A percentile compares a stretch with the other conserved stretches of the same genome.
Conservation (phyloP, 35 echinoderm and acorn worm genomes). For the Amphiura filiformis region DNA sequence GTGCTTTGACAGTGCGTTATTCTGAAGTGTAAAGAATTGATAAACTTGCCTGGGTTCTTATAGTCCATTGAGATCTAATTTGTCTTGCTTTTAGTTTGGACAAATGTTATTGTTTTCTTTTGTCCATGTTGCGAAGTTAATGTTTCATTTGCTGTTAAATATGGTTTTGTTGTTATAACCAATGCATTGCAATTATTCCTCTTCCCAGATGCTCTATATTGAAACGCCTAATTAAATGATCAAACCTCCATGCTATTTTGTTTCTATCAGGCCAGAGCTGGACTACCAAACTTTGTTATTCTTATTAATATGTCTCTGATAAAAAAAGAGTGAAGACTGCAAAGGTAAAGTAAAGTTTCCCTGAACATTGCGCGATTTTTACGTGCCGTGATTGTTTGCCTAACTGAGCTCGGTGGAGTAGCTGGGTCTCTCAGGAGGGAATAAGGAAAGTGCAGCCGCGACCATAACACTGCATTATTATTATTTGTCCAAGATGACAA, state of each 20-base stretch:
- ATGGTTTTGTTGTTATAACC: too few species aligned
- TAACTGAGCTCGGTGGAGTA: neutral
- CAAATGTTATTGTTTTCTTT: too few species aligned
- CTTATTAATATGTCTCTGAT: neutral
- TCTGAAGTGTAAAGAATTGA: too few species aligned
- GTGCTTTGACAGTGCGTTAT: too few species aligned
- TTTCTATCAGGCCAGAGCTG: neutral
- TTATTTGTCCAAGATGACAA: slow-evolving; percentile 14
- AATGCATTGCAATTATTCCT: too few species aligned
- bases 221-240: too few species aligned
- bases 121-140: too few species aligned
- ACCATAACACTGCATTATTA: neutral
- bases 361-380: neutral
- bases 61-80: too few species aligned
- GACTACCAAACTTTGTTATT: neutral
- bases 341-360: neutral
- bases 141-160: too few species aligned
- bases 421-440: neutral
- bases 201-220: too few species aligned
- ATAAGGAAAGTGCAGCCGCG: neutral
- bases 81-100: too few species aligned
- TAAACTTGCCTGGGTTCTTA: too few species aligned
- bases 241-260: neutral
- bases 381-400: neutral
- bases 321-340: neutral